Evolutionary conservation across 2,888 invertebrate genomes (phyloP), one percentile per base, ranked within the genome.

Genomic region (Protophormia terraenovae): DNA sequence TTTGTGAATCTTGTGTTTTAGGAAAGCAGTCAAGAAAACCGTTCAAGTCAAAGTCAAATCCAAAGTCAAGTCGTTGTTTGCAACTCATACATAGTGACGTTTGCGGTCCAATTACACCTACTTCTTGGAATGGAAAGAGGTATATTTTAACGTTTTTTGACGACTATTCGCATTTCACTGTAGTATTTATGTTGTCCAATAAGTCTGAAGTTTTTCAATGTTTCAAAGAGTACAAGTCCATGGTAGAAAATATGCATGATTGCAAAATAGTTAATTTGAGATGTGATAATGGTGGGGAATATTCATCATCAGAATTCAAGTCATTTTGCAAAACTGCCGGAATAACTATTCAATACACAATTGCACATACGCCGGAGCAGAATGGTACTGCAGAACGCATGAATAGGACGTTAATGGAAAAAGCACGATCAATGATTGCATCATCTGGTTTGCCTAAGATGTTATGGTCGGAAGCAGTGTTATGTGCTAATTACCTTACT

Each of bases 321-420:
- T 29, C 16, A 7, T 27, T 58, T 29, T 58, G 55, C 55, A 58
- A n/a, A 58, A 58, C 1, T 58, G n/a, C 29, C 32, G 29, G 29
- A 32, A 58, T 29, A 32, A 58, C 1, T 32, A 58, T 58, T 58
- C n/a, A 58, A 16, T 58, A 58, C 8, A 29, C 58, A 29, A 16
- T 29, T 32, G 29, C 58, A 5, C 32, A 58, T 29, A 58, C 29
- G 16, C 58, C 58, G 16, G 58, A 58, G 16, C 58, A 58, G 16
- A 58, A 58, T 32, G 58, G 58, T 8, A 58, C 58, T 32, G 58
- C 58, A 16, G 58, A 58, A 10, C 58, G 32, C 3, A 58, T 32
- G 58, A 58, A 58, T 58, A 32, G 32, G 29, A 58, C 58, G 29
- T 29, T 58, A 58, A 58, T 58, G 58, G 58, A 58, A 58, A 58